A percentile compares a stretch with the other conserved stretches of the same genome.
Evolutionary conservation across 2,797 vertebrate genomes (phyloP).

Genomic region (Mus caroli): DNA sequence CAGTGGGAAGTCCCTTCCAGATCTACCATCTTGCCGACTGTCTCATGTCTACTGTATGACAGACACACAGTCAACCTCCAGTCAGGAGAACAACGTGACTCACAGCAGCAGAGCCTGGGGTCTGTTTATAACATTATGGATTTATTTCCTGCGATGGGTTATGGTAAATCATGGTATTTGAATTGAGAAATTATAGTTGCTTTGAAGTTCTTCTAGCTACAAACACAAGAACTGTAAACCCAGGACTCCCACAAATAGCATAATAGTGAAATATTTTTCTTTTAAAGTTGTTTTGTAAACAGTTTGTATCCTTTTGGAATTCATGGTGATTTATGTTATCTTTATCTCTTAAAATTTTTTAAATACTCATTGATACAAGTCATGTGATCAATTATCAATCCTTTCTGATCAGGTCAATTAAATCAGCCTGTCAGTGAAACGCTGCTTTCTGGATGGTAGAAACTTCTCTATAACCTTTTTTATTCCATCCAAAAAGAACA

Average conservation of each 20-base stretch:
- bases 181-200: not conserved
- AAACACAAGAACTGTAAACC: not conserved
- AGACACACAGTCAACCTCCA: not conserved
- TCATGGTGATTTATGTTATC: not conserved
- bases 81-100: not conserved
- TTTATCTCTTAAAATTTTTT: not conserved
- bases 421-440: not conserved
- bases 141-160: not conserved
- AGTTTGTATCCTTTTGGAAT: not conserved
- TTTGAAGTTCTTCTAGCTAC: not conserved
- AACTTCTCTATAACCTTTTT: not conserved
- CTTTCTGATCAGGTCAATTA: not conserved
- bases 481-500: not conserved
- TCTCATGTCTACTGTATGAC: not conserved
- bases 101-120: not conserved
- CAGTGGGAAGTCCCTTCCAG: not conserved
- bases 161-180: not conserved
- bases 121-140: not conserved
- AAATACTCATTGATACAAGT: not conserved
- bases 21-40: not conserved
- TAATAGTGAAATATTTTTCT: not conserved
- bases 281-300: not conserved
- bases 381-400: not conserved
- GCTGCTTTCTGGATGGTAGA: not conserved
- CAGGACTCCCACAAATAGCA: not conserved